A percentile compares a stretch with the other conserved stretches of the same genome.
Conservation (phyloP, 2,797 vertebrate species). For the Halcyon smyrnensis region DNA sequence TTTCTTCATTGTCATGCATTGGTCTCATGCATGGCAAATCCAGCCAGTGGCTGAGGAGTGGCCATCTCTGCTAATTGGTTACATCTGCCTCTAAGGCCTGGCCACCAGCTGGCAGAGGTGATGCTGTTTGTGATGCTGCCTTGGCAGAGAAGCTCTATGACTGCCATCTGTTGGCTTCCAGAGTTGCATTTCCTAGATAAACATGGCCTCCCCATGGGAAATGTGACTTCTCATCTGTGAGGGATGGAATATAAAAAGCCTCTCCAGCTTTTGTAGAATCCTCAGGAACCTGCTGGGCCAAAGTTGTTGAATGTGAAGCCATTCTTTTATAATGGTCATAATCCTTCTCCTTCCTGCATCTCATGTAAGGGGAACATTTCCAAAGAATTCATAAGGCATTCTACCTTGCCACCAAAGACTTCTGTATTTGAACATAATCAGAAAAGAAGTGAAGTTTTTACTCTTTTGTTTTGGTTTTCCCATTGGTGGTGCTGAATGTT, state of each 20-base stretch:
- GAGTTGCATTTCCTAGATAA: neutral
- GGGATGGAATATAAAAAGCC: fast-evolving
- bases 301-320: neutral
- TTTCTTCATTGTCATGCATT: neutral
- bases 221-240: neutral
- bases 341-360: neutral
- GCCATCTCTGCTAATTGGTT: constrained; percentile 28
- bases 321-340: neutral
- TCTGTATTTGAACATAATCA: neutral
- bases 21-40: neutral
- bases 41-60: constrained; percentile 2
- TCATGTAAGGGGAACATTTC: neutral
- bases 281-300: neutral
- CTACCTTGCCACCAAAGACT: neutral
- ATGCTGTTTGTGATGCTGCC: neutral
- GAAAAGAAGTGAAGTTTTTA: neutral
- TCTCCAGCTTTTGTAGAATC: neutral
- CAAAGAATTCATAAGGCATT: neutral
- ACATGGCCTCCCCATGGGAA: neutral
- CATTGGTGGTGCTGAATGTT: neutral
- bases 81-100: constrained; percentile 15
- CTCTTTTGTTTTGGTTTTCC: neutral
- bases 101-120: constrained; percentile 40
- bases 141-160: neutral
- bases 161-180: constrained; percentile 24